These are phyloP conservation scores for Apostichopus californicus DNA, from an alignment of 35 echinoderm and acorn worm genomes.

Conservation along the genomic window DNA sequence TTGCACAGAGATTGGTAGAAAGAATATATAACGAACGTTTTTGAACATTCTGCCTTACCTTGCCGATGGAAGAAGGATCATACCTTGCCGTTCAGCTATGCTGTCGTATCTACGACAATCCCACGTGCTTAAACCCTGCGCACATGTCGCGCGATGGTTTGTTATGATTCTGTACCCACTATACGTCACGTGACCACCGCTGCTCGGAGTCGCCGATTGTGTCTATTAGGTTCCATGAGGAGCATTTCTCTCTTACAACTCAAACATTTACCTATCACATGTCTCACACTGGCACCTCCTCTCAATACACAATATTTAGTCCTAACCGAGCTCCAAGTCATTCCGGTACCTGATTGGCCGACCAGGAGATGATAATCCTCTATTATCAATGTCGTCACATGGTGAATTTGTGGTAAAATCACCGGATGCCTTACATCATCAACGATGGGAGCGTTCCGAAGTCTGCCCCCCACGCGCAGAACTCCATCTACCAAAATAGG, in stretches of 20 bases:
- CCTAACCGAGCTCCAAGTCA: conserved; percentile 43
- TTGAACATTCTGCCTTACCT: no score
- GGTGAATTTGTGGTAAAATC: conserved; percentile 57
- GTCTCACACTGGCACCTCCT: conserved; percentile 57
- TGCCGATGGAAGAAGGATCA: no score
- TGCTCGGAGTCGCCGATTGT: neutral
- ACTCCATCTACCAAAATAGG: conserved; percentile 13
- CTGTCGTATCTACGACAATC: no score
- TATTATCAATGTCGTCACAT: conserved; percentile 57
- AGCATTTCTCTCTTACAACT: conserved; percentile 57
- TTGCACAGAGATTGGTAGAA: no score
- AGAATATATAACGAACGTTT: no score
- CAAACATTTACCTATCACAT: conserved; percentile 65
- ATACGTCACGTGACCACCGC: neutral
- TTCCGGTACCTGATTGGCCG: conserved; percentile 67
- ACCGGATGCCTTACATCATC: conserved; percentile 43
- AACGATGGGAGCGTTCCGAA: conserved; percentile 21
- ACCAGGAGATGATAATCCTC: conserved; percentile 48
- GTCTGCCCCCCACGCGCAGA: conserved; percentile 36
- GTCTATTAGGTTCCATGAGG: neutral
- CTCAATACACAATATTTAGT: conserved; percentile 57
- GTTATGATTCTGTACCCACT: neutral
- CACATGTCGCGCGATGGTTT: no score
- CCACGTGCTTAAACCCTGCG: no score
- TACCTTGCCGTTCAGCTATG: no score